A percentile compares a stretch with the other conserved stretches of the same genome.
Conservation (phyloP, 2,113 vertebrate species). For the Myrmophylax atrothorax region DNA sequence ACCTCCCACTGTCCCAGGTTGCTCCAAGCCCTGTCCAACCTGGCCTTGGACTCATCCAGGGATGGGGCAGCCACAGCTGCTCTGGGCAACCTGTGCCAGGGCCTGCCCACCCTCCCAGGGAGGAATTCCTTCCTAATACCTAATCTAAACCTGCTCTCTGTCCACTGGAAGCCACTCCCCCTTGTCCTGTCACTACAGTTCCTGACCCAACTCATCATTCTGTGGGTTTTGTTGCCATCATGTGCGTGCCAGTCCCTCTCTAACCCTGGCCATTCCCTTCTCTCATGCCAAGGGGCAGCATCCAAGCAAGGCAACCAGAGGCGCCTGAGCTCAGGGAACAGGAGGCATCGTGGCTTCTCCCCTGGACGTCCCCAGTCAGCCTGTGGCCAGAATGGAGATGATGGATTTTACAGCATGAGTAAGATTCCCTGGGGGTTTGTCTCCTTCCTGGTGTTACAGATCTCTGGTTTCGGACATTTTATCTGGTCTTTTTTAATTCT, state of each 20-base stretch:
- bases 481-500: not conserved
- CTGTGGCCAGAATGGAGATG: conserved; percentile 74
- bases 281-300: conserved; percentile 50
- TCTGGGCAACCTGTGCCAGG: not conserved
- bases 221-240: accelerated
- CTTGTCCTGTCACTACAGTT: not conserved
- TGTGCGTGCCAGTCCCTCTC: not conserved
- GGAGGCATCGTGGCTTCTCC: conserved; percentile 74
- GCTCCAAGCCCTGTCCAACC: not conserved
- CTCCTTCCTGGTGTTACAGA: not conserved
- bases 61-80: not conserved
- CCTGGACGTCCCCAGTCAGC: conserved; percentile 75
- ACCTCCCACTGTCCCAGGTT: not conserved
- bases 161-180: not conserved
- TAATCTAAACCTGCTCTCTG: not conserved
- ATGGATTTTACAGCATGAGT: conserved; percentile 69
- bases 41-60: not conserved
- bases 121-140: not conserved
- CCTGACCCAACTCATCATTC: not conserved
- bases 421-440: conserved; percentile 37
- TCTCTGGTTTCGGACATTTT: not conserved
- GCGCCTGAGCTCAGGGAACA: conserved; percentile 75
- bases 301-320: conserved; percentile 75
- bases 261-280: not conserved
- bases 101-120: not conserved